phyloP scores from a whole-genome alignment of 2,888 invertebrate genomes.

The Thecocarcelia acutangulata region DNA sequence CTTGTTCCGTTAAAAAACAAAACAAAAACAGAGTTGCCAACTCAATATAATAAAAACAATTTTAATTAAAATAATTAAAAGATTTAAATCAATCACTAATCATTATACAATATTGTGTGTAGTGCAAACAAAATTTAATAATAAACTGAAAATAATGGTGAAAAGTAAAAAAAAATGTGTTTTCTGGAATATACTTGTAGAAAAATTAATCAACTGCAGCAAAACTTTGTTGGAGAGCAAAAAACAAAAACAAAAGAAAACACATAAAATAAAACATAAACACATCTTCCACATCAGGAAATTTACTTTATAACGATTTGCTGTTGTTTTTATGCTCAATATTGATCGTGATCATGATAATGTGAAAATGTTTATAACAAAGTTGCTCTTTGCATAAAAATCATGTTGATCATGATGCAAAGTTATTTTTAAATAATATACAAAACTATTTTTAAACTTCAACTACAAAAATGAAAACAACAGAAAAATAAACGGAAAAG shows the following conservation, averaged over 20 bases:
- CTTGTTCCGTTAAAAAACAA: conserved; percentile 12
- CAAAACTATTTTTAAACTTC: conserved; percentile 63
- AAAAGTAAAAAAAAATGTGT: not conserved
- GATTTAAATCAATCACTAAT: no score
- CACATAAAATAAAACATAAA: not conserved
- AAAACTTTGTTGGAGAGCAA: conserved; percentile 59
- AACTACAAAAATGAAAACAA: conserved; percentile 24
- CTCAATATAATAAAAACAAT: no score
- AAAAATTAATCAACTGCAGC: conserved; percentile 7
- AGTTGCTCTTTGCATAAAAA: conserved; percentile 62
- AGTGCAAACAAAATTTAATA: no score
- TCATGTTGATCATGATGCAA: conserved; percentile 58
- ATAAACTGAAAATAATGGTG: no score
- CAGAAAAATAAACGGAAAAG: conserved; percentile 24
- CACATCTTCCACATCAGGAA: conserved; percentile 41
- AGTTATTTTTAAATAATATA: conserved; percentile 65
- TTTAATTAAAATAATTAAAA: no score
- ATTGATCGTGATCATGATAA: conserved; percentile 17
- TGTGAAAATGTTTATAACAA: conserved; percentile 55
- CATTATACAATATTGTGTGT: no score
- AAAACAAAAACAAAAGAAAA: not conserved
- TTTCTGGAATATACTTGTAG: not conserved
- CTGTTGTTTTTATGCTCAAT: conserved; percentile 16
- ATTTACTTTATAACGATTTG: conserved; percentile 22
- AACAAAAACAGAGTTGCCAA: conserved; percentile 51